A percentile compares a stretch with the other conserved stretches of the same genome.
Conservation (phyloP, 2,113 vertebrate genomes). For the Chunga burmeisteri region DNA sequence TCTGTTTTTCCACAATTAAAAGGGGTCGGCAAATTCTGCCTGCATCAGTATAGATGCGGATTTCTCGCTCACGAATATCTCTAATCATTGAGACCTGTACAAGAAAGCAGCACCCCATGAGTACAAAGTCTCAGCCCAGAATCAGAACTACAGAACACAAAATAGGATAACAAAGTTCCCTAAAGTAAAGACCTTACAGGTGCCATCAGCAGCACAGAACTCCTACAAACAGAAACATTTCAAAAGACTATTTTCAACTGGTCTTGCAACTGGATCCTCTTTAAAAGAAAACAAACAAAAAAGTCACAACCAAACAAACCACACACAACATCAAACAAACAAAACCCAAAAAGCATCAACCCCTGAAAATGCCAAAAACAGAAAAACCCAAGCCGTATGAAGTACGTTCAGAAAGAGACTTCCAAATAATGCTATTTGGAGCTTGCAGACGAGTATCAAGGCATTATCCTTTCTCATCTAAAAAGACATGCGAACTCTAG, state of each 20-base stretch:
- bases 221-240: background rate
- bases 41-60: conserved; percentile 96
- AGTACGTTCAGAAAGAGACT: background rate
- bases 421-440: background rate
- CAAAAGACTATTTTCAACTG: background rate
- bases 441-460: background rate
- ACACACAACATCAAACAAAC: background rate
- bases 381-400: background rate
- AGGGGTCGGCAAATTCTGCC: conserved; percentile 95
- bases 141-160: background rate
- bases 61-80: conserved; percentile 96
- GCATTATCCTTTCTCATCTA: background rate
- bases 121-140: background rate
- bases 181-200: background rate
- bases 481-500: background rate
- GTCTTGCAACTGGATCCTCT: background rate
- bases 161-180: background rate
- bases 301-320: background rate
- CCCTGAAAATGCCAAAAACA: background rate
- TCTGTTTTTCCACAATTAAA: conserved; percentile 97
- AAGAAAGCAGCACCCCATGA: background rate
- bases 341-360: background rate
- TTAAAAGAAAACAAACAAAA: background rate
- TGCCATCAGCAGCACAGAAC: background rate
- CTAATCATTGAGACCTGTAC: conserved; percentile 95